Base-by-base conservation (phyloP, 2,888 invertebrate genomes). In the Synergus japonicus region DNA sequence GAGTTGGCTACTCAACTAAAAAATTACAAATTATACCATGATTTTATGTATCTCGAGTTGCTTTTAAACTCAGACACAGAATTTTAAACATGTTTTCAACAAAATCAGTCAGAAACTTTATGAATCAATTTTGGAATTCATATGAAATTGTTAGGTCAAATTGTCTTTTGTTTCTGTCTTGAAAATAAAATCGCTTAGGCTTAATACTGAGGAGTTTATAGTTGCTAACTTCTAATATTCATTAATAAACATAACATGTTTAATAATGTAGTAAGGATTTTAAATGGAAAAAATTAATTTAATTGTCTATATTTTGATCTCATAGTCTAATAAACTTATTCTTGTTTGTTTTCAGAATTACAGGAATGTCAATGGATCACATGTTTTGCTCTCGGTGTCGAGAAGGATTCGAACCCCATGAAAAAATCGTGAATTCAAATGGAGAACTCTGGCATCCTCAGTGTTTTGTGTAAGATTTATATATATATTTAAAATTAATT, bases 381-480 rank as follows among this genome's bases (percentile, higher is more conserved):
- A 98, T 98, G 96, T 96, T 96, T 90, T 99, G 99, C 93, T 96
- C 97, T 90, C 97, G 98, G 80, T 99, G 99, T 93, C 96, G 97
- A 82, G 98, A 99, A 90, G 98, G 98, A 5, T 99, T 99, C 93
- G 97, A 97, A 89, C 94, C 97, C 29, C 97, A 98, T 91, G 99
- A 99, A 92, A 98, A 99, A 93, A 99, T 99, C 91, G 98, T 99
- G 80, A 99, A 99, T 93, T 98, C 99, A 0, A 98, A 97, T 90
- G 99, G 99, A 79, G 98, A 99, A 93, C 94, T 99, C 64, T 99
- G 98, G 98, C 99, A 99, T 93, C 97, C 98, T 7, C 97, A 98
- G 89, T 99, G 99, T 92, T 99, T 99, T 94, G 99, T 99, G 98
- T 99, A 94, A 95, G 96, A 64, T 58, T 60, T 60, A 79, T 37